A percentile compares a stretch with the other conserved stretches of the same genome.
phyloP scores from a whole-genome alignment of 2,888 invertebrate genomes.

The Aquatica leii region DNA sequence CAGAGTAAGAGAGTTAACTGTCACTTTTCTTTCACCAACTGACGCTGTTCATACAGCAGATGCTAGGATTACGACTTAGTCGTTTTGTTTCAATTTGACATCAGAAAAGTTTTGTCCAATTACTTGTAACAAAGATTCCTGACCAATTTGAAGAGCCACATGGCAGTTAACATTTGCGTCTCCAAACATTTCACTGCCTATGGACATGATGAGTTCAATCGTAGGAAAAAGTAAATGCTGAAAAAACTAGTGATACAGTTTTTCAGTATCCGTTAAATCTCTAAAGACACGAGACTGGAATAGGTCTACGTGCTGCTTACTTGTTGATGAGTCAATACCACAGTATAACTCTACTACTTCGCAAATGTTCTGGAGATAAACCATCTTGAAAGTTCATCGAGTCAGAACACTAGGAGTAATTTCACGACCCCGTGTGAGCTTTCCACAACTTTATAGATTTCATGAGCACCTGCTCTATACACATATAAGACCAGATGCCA shows the following conservation, averaged over 20 bases:
- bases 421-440: no score
- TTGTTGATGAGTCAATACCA: neutral
- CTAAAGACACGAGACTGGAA: slow-evolving; percentile 15
- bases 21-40: slow-evolving; percentile 2
- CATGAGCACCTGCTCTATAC: no score
- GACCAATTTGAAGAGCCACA: slow-evolving; percentile 27
- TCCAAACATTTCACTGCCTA: neutral
- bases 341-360: neutral
- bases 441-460: no score
- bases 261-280: slow-evolving; percentile 8
- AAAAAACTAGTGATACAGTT: no score
- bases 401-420: no score
- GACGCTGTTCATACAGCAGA: neutral
- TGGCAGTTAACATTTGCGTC: slow-evolving; percentile 20
- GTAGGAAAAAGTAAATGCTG: neutral
- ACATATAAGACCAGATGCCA: no score
- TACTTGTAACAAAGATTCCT: neutral
- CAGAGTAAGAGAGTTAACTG: no score
- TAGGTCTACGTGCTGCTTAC: slow-evolving; percentile 22
- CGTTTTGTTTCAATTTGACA: slow-evolving; percentile 11
- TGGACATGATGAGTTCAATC: neutral
- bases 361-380: neutral
- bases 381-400: neutral
- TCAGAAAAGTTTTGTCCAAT: slow-evolving; percentile 3
- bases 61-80: neutral